phyloP scores from a whole-genome alignment of 2,797 vertebrate species.

The Galago senegalensis region DNA sequence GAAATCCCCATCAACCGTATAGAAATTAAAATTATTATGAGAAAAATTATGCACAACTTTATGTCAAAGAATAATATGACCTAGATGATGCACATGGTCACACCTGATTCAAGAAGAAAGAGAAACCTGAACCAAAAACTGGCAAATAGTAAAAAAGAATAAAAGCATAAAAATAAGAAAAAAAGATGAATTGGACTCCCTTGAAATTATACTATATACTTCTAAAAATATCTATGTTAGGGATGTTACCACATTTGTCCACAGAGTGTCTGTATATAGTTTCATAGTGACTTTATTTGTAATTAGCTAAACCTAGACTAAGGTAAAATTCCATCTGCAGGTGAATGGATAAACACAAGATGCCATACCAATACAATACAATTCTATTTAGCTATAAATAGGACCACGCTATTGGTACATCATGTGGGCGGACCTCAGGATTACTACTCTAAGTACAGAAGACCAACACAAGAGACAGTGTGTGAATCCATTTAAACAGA shows the following conservation, averaged over 20 bases:
- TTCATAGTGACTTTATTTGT: not conserved
- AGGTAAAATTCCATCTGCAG: not conserved
- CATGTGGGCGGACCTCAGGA: not conserved
- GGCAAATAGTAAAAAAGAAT: not conserved
- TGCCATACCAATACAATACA: not conserved
- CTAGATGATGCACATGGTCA: not conserved
- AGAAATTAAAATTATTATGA: conserved; percentile 34
- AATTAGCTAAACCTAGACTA: not conserved
- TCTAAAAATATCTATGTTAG: not conserved
- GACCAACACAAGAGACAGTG: not conserved
- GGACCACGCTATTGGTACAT: not conserved
- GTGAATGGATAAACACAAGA: not conserved
- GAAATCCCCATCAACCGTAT: not conserved
- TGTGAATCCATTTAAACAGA: not conserved
- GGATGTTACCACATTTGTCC: not conserved
- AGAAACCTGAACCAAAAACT: not conserved
- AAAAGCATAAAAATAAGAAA: not conserved
- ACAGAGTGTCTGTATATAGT: not conserved
- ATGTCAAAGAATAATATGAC: not conserved
- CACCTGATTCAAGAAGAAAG: conserved; percentile 26
- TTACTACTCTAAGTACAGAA: not conserved
- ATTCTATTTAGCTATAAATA: not conserved
- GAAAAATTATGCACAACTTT: not conserved
- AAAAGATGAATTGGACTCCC: not conserved
- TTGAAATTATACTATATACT: not conserved